phyloP scores from a whole-genome alignment of 2,888 invertebrate species.

The Pherbina coryleti region DNA sequence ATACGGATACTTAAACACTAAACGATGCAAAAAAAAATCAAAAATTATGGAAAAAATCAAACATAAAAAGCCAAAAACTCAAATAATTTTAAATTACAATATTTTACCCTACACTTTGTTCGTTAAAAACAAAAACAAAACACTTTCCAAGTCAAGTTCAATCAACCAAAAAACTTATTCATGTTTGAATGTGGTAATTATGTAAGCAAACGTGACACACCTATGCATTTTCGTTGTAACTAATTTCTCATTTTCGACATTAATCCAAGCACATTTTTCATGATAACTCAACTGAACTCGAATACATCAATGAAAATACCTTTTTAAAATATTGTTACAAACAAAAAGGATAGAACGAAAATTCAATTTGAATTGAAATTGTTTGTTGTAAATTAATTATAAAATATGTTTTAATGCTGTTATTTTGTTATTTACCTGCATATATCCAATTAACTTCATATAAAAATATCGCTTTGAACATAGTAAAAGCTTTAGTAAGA shows the following conservation, averaged over 20 bases:
- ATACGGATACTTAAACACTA: constrained; percentile 42
- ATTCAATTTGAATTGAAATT: constrained; percentile 31
- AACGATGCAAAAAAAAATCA: constrained; percentile 37
- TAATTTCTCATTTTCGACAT: not conserved
- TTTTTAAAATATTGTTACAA: not conserved
- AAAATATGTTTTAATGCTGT: constrained; percentile 34
- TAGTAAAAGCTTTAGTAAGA: constrained; percentile 30
- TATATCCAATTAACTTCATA: not conserved
- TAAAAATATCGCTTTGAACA: not conserved
- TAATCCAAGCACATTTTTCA: not conserved
- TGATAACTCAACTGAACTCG: too few relatives aligned
- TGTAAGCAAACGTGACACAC: not conserved
- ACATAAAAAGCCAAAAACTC: constrained; percentile 35
- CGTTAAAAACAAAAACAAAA: not conserved
- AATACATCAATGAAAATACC: too few relatives aligned
- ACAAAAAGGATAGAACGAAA: constrained; percentile 21
- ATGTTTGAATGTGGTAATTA: constrained; percentile 30
- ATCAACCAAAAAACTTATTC: not conserved
- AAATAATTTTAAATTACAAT: constrained; percentile 44
- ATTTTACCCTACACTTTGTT: constrained; percentile 40
- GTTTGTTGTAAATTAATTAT: constrained; percentile 28
- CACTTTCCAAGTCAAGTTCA: too few relatives aligned
- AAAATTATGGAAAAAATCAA: constrained; percentile 16
- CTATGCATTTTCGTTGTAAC: not conserved
- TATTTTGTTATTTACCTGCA: constrained; percentile 29